phyloP scores from a whole-genome alignment of 1,140 invertebrate species.

The Zaprionus ornatus region DNA sequence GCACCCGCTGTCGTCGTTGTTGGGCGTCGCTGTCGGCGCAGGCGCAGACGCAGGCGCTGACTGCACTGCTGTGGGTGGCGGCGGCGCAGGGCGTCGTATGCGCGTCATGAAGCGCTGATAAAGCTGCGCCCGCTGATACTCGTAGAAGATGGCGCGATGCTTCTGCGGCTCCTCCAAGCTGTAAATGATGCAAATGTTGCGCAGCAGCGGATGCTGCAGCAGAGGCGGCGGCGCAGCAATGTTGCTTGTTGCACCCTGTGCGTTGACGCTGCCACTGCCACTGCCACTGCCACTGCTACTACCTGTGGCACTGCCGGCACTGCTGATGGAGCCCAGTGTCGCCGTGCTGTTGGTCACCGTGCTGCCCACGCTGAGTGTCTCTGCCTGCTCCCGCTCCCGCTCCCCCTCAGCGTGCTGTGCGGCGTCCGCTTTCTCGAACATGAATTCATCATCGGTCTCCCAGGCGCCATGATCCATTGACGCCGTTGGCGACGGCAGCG shows the following conservation, averaged over 20 bases:
- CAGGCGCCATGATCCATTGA: slow-evolving; percentile 79
- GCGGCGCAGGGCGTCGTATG: slow-evolving; percentile 54
- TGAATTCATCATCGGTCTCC: slow-evolving; percentile 82
- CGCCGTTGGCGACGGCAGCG: slow-evolving; percentile 66
- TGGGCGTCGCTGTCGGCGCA: neutral
- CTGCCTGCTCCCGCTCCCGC: slow-evolving; percentile 3
- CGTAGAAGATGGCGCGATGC: slow-evolving; percentile 73
- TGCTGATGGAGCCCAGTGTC: slow-evolving; percentile 68
- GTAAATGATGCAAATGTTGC: slow-evolving; percentile 77
- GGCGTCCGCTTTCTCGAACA: slow-evolving; percentile 57
- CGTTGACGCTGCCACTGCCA: slow-evolving; percentile 8
- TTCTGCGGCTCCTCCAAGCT: slow-evolving; percentile 68
- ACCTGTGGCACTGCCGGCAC: slow-evolving; percentile 24
- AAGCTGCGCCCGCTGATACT: slow-evolving; percentile 65
- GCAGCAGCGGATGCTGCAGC: slow-evolving; percentile 60
- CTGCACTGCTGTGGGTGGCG: slow-evolving; percentile 19
- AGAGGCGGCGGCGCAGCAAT: neutral
- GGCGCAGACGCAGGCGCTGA: neutral
- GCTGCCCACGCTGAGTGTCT: slow-evolving; percentile 68
- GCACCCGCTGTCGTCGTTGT: slow-evolving; percentile 66
- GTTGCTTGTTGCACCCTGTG: neutral
- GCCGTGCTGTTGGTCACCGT: slow-evolving; percentile 77
- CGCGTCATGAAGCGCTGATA: slow-evolving; percentile 66
- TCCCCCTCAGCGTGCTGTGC: slow-evolving; percentile 2
- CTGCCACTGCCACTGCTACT: slow-evolving; percentile 26